Evolutionary conservation across 2,888 invertebrate genomes (phyloP).

Genomic region (Drosophila neutralis): DNA sequence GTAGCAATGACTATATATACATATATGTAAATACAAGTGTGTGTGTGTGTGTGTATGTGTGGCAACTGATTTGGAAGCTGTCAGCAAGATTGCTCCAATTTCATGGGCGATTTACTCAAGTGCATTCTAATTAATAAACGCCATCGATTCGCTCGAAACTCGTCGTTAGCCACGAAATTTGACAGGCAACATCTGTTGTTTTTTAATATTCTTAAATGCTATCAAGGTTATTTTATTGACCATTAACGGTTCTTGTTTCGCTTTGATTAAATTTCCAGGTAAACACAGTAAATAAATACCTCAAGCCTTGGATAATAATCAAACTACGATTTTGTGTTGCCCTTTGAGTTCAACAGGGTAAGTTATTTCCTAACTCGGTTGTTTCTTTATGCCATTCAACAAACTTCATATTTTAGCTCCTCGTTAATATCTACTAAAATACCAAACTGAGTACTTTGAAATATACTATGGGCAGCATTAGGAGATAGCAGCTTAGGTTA

Average conservation of each 20-base stretch:
- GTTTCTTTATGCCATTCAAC: no score
- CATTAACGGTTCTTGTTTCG: slow-evolving; percentile 41
- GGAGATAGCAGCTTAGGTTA: background rate
- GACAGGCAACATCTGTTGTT: slow-evolving; percentile 68
- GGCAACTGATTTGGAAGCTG: slow-evolving; percentile 68
- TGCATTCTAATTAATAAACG: slow-evolving; percentile 70
- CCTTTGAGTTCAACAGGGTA: no score
- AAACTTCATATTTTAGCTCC: background rate
- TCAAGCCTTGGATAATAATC: background rate
- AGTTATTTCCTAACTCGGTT: background rate
- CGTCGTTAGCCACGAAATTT: slow-evolving; percentile 51
- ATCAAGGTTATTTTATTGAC: slow-evolving; percentile 36
- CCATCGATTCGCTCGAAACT: slow-evolving; percentile 41
- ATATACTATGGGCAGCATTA: background rate
- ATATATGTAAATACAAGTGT: background rate
- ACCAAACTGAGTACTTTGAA: background rate
- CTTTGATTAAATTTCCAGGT: slow-evolving; percentile 40
- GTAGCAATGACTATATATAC: slow-evolving; percentile 29
- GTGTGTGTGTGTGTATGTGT: slow-evolving; percentile 7
- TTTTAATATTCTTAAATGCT: slow-evolving; percentile 27
- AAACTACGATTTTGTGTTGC: background rate
- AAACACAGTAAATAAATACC: background rate
- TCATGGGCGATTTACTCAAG: slow-evolving; percentile 72
- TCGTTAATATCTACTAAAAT: background rate
- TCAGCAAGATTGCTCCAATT: slow-evolving; percentile 76